Conservation (phyloP, 2,113 vertebrate species). For the Melanerpes aurifrons region DNA sequence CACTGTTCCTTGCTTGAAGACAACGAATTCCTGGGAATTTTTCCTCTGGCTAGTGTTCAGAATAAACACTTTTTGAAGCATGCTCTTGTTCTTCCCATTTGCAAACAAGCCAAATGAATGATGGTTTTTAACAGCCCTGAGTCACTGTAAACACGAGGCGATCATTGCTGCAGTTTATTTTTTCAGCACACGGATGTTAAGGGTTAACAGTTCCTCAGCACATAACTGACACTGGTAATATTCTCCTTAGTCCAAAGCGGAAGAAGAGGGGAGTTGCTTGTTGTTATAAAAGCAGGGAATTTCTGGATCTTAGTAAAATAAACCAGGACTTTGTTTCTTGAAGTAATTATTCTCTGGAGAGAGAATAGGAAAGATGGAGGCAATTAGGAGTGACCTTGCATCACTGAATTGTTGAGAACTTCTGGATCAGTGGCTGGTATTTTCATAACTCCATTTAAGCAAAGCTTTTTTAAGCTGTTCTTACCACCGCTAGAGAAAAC, state of each 20-base stretch:
- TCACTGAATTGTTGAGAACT: constrained; percentile 73
- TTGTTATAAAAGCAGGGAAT: constrained; percentile 73
- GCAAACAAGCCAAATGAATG: not conserved
- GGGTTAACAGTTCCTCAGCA: constrained; percentile 36
- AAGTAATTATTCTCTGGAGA: constrained; percentile 82
- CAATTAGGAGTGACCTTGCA: constrained; percentile 79
- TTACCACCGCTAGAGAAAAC: constrained; percentile 57
- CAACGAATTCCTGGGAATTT: not conserved
- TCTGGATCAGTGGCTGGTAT: constrained; percentile 80
- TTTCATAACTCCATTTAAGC: constrained; percentile 73
- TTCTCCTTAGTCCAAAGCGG: constrained; percentile 70
- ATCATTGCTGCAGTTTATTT: constrained; percentile 51
- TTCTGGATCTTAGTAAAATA: constrained; percentile 82
- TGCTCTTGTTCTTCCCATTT: not conserved
- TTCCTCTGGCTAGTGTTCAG: not conserved
- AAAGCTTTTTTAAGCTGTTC: constrained; percentile 55
- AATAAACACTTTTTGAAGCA: not conserved
- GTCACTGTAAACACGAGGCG: not conserved
- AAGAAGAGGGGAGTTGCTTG: constrained; percentile 70
- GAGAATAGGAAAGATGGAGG: constrained; percentile 79
- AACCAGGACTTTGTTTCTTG: constrained; percentile 81
- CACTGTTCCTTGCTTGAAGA: not conserved
- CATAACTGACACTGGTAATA: constrained; percentile 57
- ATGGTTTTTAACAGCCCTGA: not conserved
- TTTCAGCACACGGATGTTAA: not conserved